These are phyloP conservation scores for Megaptera novaeangliae DNA, from an alignment of 2,113 vertebrate genomes.

Conservation along the genomic window DNA sequence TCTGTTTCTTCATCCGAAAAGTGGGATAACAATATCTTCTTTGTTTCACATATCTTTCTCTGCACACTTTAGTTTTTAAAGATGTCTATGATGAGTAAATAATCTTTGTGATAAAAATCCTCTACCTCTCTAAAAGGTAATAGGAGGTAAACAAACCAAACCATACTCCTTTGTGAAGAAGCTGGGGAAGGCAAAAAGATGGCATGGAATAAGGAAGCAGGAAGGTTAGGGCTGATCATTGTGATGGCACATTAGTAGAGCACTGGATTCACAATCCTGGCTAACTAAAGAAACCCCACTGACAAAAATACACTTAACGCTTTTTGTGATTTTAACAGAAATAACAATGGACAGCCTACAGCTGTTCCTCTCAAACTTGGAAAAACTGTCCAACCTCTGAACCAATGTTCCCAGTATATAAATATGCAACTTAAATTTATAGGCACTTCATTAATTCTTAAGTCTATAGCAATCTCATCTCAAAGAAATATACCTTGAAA, in stretches of 20 bases:
- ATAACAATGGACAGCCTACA: not conserved
- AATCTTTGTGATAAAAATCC: not conserved
- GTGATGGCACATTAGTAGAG: not conserved
- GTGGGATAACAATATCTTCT: not conserved
- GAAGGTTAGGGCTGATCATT: not conserved
- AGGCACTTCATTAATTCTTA: slow-evolving; percentile 38
- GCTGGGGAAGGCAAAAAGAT: not conserved
- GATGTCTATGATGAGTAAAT: not conserved
- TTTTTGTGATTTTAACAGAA: slow-evolving; percentile 4
- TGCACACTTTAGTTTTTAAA: not conserved
- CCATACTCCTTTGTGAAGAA: not conserved
- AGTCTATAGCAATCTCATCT: slow-evolving; percentile 16
- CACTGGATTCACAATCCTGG: not conserved
- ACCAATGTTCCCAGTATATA: slow-evolving; percentile 21
- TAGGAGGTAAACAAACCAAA: not conserved
- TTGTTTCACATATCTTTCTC: not conserved
- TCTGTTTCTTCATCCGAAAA: not conserved
- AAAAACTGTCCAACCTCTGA: not conserved
- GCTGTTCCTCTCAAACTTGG: not conserved
- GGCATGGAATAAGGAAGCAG: not conserved
- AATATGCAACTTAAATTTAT: slow-evolving; percentile 1
- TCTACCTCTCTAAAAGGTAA: not conserved
- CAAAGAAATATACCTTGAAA: slow-evolving; percentile 33
- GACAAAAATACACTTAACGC: not conserved
- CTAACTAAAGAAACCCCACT: not conserved